phyloP scores from a whole-genome alignment of 1,140 invertebrate genomes.

The Nasonia giraulti region DNA sequence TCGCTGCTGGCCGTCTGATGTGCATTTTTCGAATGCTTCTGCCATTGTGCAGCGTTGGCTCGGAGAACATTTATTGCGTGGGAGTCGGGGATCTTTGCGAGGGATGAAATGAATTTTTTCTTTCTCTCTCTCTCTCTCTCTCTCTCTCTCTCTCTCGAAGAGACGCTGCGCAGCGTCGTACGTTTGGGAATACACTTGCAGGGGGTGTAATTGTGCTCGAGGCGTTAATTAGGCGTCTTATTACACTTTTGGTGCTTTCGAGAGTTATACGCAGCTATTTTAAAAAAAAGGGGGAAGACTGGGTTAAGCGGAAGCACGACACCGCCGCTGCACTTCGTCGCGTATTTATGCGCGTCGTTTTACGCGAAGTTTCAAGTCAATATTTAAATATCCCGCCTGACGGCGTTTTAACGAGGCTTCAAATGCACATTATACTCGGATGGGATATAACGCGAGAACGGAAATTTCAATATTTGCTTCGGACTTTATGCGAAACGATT shows the following conservation, averaged over 20 bases:
- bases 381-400: background rate
- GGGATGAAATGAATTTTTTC: conserved; percentile 36
- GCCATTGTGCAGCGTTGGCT: background rate
- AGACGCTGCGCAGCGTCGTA: background rate
- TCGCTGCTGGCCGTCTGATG: background rate
- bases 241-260: no score
- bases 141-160: background rate
- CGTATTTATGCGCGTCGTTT: no score
- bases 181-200: background rate
- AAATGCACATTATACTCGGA: background rate
- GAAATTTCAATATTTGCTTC: background rate
- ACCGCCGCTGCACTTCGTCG: no score
- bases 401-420: background rate
- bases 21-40: conserved; percentile 37
- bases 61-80: background rate
- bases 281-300: no score
- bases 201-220: no score
- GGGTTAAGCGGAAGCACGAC: no score
- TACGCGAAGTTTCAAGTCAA: no score
- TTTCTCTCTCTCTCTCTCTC: background rate
- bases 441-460: background rate
- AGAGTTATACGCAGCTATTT: no score
- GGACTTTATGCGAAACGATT: no score
- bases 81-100: background rate
- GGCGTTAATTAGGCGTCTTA: no score